phyloP scores from a whole-genome alignment of 2,888 invertebrate genomes.

The Apotomis turbidana region DNA sequence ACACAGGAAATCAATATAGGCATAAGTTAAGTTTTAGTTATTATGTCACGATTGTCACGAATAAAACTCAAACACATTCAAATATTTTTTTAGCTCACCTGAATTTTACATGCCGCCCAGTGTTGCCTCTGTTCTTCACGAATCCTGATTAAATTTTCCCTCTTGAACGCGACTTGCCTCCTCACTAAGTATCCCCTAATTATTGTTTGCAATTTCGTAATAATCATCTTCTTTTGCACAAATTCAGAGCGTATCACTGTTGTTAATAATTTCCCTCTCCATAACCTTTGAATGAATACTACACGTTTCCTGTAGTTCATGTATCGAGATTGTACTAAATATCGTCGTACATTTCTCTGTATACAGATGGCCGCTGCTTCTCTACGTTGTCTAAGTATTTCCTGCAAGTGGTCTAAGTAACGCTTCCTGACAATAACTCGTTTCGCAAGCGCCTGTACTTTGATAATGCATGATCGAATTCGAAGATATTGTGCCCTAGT shows the following conservation, averaged over 20 bases:
- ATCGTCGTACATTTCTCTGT: constrained; percentile 67
- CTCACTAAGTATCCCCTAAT: constrained; percentile 80
- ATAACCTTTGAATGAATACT: constrained; percentile 67
- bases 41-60: no score
- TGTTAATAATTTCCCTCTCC: constrained; percentile 70
- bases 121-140: constrained; percentile 68
- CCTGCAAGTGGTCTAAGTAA: constrained; percentile 51
- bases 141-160: constrained; percentile 69
- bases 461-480: constrained; percentile 48
- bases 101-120: constrained; percentile 86
- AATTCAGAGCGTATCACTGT: constrained; percentile 65
- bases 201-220: constrained; percentile 70
- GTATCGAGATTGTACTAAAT: constrained; percentile 61
- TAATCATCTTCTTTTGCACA: constrained; percentile 59
- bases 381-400: constrained; percentile 52
- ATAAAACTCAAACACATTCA: no score
- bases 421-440: constrained; percentile 59
- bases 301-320: constrained; percentile 57
- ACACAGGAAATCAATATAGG: no score
- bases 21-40: no score
- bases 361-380: constrained; percentile 61
- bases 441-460: constrained; percentile 59
- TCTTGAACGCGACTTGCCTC: constrained; percentile 70
- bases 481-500: constrained; percentile 52
- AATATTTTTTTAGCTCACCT: constrained; percentile 66